phyloP scores from a whole-genome alignment of 2,888 invertebrate species.

The Clitarchus hookeri region DNA sequence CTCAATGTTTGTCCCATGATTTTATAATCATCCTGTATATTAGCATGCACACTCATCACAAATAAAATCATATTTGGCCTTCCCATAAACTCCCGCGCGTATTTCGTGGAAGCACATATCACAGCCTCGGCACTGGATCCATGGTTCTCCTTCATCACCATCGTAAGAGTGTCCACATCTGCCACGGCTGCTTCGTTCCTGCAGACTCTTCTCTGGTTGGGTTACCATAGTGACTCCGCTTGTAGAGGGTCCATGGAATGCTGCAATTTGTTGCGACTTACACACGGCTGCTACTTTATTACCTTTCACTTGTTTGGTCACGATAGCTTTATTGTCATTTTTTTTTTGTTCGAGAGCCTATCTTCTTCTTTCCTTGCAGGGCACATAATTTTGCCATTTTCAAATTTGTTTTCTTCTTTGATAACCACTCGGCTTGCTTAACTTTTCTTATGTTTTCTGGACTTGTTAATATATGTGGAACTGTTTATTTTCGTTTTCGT shows the following conservation, averaged over 20 bases:
- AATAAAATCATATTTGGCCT: neutral
- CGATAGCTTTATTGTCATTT: neutral
- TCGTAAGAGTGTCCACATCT: conserved; percentile 3
- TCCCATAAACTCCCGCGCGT: neutral
- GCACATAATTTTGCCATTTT: neutral
- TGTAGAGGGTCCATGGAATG: conserved; percentile 15
- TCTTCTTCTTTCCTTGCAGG: neutral
- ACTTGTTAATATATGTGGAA: neutral
- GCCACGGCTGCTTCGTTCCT: conserved; percentile 5
- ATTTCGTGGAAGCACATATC: neutral
- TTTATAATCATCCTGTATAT: no score
- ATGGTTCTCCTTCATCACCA: neutral
- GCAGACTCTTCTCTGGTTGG: neutral
- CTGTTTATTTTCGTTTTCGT: conserved; percentile 12
- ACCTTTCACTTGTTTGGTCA: neutral
- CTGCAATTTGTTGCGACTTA: no score
- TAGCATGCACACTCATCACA: no score
- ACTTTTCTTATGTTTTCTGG: neutral
- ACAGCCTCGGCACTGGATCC: neutral
- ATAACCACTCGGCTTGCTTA: conserved; percentile 2
- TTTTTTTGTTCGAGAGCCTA: neutral
- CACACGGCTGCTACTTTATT: no score
- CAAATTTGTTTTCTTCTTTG: neutral
- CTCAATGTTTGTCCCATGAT: no score
- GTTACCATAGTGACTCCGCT: neutral